phyloP scores from a whole-genome alignment of 2,113 vertebrate genomes.

The Percopsis transmontana region DNA sequence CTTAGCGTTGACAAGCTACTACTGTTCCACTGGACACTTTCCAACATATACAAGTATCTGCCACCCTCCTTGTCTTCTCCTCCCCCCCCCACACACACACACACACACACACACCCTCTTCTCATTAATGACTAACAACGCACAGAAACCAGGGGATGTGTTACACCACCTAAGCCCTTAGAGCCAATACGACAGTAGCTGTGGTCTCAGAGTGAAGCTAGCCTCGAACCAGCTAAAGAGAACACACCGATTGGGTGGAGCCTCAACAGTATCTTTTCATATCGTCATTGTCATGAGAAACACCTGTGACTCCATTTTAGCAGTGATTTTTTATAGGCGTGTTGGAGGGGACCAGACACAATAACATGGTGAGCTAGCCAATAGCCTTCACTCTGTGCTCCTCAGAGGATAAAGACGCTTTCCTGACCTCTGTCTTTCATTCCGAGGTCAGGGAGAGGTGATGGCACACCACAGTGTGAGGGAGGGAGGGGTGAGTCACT shows the following conservation, averaged over 20 bases:
- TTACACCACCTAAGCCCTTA: conserved; percentile 46
- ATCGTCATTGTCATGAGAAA: no score
- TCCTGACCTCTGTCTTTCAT: background rate
- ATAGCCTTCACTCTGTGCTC: no score
- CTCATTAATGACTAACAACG: conserved; percentile 63
- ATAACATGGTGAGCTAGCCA: no score
- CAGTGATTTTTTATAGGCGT: no score
- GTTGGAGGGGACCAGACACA: no score
- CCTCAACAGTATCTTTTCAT: no score
- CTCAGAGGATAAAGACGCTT: no score
- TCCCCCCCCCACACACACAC: background rate
- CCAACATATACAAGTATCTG: conserved; percentile 45
- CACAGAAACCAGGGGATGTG: conserved; percentile 38
- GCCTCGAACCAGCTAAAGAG: conserved; percentile 28
- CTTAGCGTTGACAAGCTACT: conserved; percentile 1
- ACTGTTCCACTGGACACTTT: conserved; percentile 42
- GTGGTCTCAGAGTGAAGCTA: conserved; percentile 45
- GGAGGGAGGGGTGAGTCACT: background rate
- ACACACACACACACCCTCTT: background rate
- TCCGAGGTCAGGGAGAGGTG: background rate
- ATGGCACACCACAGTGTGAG: background rate
- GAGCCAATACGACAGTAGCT: conserved; percentile 45
- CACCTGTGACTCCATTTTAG: no score
- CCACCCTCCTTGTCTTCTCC: conserved; percentile 18
- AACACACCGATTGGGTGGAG: no score